Percentiles rank a stretch among this genome's conserved stretches.
Conservation (phyloP, 2,888 invertebrate species). For the Lithodes maja region DNA sequence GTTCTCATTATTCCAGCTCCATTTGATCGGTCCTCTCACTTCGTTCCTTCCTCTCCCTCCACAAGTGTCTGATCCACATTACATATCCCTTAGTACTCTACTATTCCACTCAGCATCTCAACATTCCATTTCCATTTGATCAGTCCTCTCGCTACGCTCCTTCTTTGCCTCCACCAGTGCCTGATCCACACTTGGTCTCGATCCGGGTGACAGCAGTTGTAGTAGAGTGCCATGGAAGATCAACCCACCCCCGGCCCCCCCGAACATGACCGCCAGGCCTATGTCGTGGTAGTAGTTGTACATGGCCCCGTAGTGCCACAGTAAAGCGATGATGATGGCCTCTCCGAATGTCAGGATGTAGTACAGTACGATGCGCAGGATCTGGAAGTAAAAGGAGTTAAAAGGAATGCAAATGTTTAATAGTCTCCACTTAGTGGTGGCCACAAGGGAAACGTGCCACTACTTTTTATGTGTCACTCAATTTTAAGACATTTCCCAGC, state of each 20-base stretch:
- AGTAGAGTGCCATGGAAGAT: constrained; percentile 59
- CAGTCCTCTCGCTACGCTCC: background rate
- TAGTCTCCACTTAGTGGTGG: background rate
- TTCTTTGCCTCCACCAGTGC: constrained; percentile 17
- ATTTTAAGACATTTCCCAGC: too few species aligned
- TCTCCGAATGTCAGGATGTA: constrained; percentile 59
- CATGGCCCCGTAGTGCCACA: constrained; percentile 54
- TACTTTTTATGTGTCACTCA: too few species aligned
- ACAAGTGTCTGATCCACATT: too few species aligned
- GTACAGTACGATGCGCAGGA: constrained; percentile 60
- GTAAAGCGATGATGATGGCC: constrained; percentile 54
- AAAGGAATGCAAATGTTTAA: background rate
- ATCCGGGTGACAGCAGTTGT: constrained; percentile 60
- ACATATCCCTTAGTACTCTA: too few species aligned
- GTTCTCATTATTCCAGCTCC: too few species aligned
- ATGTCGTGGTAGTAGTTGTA: constrained; percentile 52
- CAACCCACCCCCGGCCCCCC: constrained; percentile 48
- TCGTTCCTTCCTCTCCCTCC: too few species aligned
- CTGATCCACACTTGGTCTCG: constrained; percentile 50
- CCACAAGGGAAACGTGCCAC: too few species aligned
- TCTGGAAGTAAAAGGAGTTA: constrained; percentile 24
- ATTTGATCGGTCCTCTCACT: too few species aligned
- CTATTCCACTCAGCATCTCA: too few species aligned
- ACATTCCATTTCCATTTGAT: background rate
- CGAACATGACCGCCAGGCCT: constrained; percentile 54